phyloP scores from a whole-genome alignment of 2,888 invertebrate species.

The Drosophila pegasa region DNA sequence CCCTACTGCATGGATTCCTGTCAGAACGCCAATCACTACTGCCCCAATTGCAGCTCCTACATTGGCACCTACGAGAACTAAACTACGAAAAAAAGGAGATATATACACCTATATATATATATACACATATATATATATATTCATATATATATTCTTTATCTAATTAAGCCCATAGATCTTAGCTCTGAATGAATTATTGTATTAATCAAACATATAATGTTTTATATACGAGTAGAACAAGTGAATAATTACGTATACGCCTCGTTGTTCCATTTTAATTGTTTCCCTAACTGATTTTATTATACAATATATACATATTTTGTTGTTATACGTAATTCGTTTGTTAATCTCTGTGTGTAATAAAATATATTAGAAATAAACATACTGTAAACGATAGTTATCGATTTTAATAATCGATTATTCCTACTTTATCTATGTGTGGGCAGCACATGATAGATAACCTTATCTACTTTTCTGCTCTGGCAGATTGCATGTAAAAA shows the following conservation, averaged over 20 bases:
- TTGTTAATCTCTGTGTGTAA: slow-evolving; percentile 1
- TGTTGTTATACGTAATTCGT: background rate
- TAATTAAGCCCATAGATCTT: slow-evolving; percentile 18
- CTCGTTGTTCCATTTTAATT: background rate
- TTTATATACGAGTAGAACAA: slow-evolving; percentile 32
- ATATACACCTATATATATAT: background rate
- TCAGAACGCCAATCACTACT: slow-evolving; percentile 87
- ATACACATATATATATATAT: background rate
- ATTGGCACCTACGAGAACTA: slow-evolving; percentile 85
- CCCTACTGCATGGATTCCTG: slow-evolving; percentile 87
- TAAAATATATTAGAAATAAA: background rate
- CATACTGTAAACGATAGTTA: background rate
- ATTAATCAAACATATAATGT: slow-evolving; percentile 10
- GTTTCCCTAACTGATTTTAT: background rate
- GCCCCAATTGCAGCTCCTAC: slow-evolving; percentile 86
- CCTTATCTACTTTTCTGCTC: background rate
- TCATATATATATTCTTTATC: background rate
- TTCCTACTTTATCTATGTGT: background rate
- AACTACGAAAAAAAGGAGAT: slow-evolving; percentile 5
- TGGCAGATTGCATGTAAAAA: background rate
- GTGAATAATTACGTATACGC: slow-evolving; percentile 41
- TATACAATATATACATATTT: background rate
- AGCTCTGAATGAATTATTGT: slow-evolving; percentile 16
- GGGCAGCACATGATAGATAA: background rate
- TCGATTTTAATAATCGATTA: slow-evolving; percentile 7